Conservation (phyloP, 1,140 invertebrate species). For the Triops longicaudatus region DNA sequence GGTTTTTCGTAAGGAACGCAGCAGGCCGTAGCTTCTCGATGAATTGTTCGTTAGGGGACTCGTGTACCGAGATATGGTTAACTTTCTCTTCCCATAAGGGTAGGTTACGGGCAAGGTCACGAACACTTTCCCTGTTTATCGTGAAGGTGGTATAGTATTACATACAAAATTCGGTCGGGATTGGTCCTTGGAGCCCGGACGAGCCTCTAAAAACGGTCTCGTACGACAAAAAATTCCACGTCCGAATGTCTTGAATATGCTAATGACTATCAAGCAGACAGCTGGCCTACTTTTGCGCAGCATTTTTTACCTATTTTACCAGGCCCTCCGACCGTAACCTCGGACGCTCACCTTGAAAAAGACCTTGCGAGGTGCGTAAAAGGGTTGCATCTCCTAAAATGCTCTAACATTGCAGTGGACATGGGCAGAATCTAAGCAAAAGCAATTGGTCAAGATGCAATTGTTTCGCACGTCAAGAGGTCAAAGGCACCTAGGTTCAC, state of each 20-base stretch:
- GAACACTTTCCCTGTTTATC: slow-evolving; percentile 7
- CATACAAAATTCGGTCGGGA: neutral
- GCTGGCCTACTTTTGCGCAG: neutral
- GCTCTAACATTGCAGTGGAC: neutral
- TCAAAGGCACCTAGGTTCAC: neutral
- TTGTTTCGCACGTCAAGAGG: neutral
- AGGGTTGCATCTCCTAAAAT: neutral
- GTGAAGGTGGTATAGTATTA: neutral
- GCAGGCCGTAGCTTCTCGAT: neutral
- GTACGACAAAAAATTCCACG: neutral
- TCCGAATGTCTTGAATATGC: neutral
- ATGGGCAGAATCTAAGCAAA: neutral
- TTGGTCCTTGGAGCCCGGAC: neutral
- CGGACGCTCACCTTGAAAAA: neutral
- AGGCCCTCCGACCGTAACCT: neutral
- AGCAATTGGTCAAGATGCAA: neutral
- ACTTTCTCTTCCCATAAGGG: slow-evolving; percentile 6
- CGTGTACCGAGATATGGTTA: neutral
- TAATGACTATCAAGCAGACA: neutral
- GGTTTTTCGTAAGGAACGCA: neutral
- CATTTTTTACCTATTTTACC: neutral
- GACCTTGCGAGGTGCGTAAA: neutral
- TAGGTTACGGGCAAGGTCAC: slow-evolving; percentile 11
- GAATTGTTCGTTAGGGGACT: neutral
- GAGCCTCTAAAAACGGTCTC: neutral